A percentile compares a stretch with the other conserved stretches of the same genome.
Evolutionary conservation across 2,888 invertebrate genomes (phyloP).

Genomic region (Patella caerulea): DNA sequence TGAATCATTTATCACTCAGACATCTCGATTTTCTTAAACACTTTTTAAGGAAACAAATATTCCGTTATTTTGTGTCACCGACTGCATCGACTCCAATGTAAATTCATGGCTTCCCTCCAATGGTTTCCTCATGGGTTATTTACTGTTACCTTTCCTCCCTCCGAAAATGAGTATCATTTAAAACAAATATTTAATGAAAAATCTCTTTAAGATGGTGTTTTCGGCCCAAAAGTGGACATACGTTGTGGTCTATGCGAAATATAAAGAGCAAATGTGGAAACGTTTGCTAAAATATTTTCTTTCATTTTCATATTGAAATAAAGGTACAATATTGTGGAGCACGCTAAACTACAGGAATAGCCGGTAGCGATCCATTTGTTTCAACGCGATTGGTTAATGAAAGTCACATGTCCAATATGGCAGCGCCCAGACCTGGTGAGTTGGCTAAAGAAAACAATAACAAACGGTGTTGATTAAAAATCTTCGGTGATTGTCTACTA

Average conservation of each 20-base stretch:
- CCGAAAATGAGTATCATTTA: not conserved
- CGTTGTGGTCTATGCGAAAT: too few relatives aligned
- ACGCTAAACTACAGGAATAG: constrained; percentile 19
- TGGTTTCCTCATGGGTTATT: not conserved
- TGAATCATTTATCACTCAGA: too few relatives aligned
- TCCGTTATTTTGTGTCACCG: too few relatives aligned
- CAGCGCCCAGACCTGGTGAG: constrained; percentile 64
- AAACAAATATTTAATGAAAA: too few relatives aligned
- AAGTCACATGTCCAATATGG: constrained; percentile 58
- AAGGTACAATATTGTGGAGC: not conserved
- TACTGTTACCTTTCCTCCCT: constrained; percentile 7
- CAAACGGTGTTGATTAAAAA: not conserved
- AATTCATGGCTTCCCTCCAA: constrained; percentile 10
- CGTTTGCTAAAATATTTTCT: not conserved
- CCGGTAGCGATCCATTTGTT: constrained; percentile 18
- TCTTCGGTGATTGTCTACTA: too few relatives aligned
- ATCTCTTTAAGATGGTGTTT: too few relatives aligned
- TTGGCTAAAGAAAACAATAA: constrained; percentile 31
- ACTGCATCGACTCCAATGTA: too few relatives aligned
- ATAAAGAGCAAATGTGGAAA: too few relatives aligned
- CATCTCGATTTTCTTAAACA: too few relatives aligned
- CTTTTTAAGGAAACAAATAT: too few relatives aligned
- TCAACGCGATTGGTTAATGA: constrained; percentile 31
- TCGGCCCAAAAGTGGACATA: too few relatives aligned
- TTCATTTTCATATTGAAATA: not conserved